Evolutionary conservation across 1,140 invertebrate genomes (phyloP), one percentile per base, ranked within the genome.

Genomic region (Neodiprion lecontei): DNA sequence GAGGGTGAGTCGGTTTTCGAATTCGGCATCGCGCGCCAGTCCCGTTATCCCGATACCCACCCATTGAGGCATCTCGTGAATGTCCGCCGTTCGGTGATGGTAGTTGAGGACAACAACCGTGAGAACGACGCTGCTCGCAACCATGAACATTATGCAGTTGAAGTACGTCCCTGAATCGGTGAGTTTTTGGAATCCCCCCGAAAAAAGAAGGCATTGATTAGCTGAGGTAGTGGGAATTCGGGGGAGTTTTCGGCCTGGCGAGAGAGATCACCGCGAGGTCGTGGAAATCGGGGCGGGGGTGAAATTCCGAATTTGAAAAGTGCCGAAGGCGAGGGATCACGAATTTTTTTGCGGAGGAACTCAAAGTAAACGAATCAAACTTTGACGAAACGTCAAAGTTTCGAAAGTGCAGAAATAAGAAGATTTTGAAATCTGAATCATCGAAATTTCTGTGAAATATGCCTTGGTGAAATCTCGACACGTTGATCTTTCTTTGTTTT

Each of bases 111-210:
- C 97, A 80, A 99, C 93, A 74, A 99, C 97, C 28, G 98, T 99
- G 81, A 98, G 93, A 76, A 99, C 96, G 82, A 99, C 98, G 77
- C 97, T 99, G 76, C 98, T 97, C 65, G 98, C 97, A 88, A 99
- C 98, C 97, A 99, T 99, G 89, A 99, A 97, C 98, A 99, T 99
- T 88, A 99, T 99, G 91, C 97, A 99, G 89, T 98, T 98, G 93
- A 99, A 99, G 91, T 99, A 99, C 79, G 98, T 98, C 84, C 97
- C 97, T 99, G 91, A 79, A 85, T 80, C 77, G 49, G 28, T 66
- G 72, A 10, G 21, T 74, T 72, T n/a, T 78, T 74, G 78, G 83
- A 85, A 79, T 79, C 78, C 85, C 85, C 83, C 76, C 75, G 79
- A 83, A 78, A 78, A 73, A 14, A 73, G 74, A 73, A 77, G 78